Evolutionary conservation across 2,113 vertebrate species (phyloP), one percentile per base, ranked within the genome.

Genomic region (Psittacula cyanocephala): DNA sequence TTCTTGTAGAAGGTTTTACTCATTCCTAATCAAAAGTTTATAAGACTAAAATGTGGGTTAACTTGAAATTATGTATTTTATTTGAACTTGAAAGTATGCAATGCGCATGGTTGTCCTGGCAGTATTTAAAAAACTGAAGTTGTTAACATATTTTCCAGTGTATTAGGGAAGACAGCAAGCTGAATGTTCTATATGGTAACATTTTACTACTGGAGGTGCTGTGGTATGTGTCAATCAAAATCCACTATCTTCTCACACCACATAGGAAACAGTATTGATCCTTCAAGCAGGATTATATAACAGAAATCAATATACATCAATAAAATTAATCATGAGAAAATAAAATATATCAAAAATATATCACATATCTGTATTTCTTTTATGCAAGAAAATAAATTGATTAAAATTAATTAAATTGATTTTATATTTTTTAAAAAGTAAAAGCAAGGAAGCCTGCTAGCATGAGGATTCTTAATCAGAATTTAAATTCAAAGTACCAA

Each of bases 21-120:
- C 91, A 80, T 95, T 95, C 76, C 81, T 96, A 96, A 96, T 96
- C 96, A 97, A 95, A 97, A 91, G 74, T 96, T 97, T 97, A 96
- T 88, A 88, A 37, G 82, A 91, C 63, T 95, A 52, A 83, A 95
- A 96, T 84, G 79, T 95, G 81, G 49, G 81, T 91, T 95, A 97
- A 87, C 65, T 95, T 94, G 69, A 96, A 97, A 95, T 94, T 84
- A 88, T 49, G 71, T 84, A 60, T 92, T 98, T 96, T 97, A 96
- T 95, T 97, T 97, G 86, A 95, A 91, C 94, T 96, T 89, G 91
- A 95, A 86, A 95, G 60, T 33, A 79, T 62, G 39, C 33, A 72
- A 46, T 88, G 88, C 68, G 79, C 55, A 60, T 10, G 22, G 68
- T 62, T 78, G 43, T 67, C 33, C 47, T 25, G 35, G 72, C 9